Evolutionary conservation across 2,113 vertebrate species (phyloP), one percentile per base, ranked within the genome.

Genomic region (Dasyornis broadbenti): DNA sequence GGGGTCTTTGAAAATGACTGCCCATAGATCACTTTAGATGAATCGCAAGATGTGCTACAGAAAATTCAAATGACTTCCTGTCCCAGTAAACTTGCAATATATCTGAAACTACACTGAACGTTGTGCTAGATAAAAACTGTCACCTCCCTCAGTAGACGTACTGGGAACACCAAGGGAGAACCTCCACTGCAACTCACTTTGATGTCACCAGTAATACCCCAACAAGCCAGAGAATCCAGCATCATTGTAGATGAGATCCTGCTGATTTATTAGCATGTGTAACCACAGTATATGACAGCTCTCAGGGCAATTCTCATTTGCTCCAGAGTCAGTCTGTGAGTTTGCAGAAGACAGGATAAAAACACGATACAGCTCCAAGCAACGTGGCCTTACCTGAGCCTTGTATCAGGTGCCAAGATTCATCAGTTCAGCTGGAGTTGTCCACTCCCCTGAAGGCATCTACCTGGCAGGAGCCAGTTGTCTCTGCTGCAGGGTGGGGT

Each of bases 371-470:
- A 7, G 39, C 14, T 39, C 15, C 44, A 44, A 40, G 68, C 19
- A 88, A 37, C 0, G 0, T 2, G 50, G 18, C 42, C 89, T 97
- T 93, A 97, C 96, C 97, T 97, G 86, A 91, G 90, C 53, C 61
- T 87, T 52, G 17, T 94, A 80, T 86, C 91, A 94, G 33, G 90
- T 96, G 86, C 92, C 30, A 33, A 75, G 92, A 94, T 77, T 83
- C 95, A 96, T 96, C 81, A 44, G 95, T 57, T 96, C 95, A 96
- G 92, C 73, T 59, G 86, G 44, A 71, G 69, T 15, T 59, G 66
- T 71, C 71, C 75, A 80, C 72, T 94, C 59, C 64, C 42, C 69
- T 35, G 52, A 3, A 6, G 77, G 77, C 90, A 96, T 97, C 71
- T 94, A 96, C 56, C 56, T 42, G 80, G 71, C 27, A 71, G 83